Evolutionary conservation across 2,888 invertebrate species (phyloP).

Genomic region (Agonopterix arenella): DNA sequence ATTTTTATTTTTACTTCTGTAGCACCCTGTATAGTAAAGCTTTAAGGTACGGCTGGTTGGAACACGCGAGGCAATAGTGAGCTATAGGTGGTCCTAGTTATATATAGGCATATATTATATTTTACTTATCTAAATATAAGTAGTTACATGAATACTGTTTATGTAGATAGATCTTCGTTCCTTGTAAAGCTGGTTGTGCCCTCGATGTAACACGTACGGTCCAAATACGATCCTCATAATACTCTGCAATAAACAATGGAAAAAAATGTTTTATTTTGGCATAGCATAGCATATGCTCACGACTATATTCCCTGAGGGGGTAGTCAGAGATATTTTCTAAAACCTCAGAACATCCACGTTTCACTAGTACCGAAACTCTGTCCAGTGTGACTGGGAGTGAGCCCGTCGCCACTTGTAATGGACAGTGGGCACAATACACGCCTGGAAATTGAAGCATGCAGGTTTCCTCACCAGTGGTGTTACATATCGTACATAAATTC

Average conservation of each 20-base stretch:
- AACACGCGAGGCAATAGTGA: conserved; percentile 51
- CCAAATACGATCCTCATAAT: conserved; percentile 47
- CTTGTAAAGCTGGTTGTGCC: conserved; percentile 50
- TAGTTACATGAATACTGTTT: conserved; percentile 72
- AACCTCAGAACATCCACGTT: too few species aligned
- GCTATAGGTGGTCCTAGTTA: conserved; percentile 41
- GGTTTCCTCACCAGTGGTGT: too few species aligned
- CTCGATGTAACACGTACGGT: conserved; percentile 41
- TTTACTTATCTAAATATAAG: conserved; percentile 48
- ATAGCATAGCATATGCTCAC: too few species aligned
- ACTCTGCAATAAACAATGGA: conserved; percentile 39
- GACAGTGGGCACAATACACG: too few species aligned
- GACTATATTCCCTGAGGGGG: too few species aligned
- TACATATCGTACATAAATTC: too few species aligned
- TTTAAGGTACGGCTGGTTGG: conserved; percentile 25
- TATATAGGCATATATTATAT: conserved; percentile 15
- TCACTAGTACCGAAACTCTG: too few species aligned
- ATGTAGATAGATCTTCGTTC: conserved; percentile 70
- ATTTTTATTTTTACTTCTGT: too few species aligned
- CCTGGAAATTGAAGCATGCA: too few species aligned
- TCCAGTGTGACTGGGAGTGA: too few species aligned
- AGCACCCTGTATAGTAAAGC: conserved; percentile 14
- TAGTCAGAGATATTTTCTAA: too few species aligned
- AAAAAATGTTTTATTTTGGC: background rate
- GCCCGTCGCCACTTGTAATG: too few species aligned